phyloP scores from a whole-genome alignment of 37 sponge, comb jelly and placozoan species.

The Halichondria panicea region DNA sequence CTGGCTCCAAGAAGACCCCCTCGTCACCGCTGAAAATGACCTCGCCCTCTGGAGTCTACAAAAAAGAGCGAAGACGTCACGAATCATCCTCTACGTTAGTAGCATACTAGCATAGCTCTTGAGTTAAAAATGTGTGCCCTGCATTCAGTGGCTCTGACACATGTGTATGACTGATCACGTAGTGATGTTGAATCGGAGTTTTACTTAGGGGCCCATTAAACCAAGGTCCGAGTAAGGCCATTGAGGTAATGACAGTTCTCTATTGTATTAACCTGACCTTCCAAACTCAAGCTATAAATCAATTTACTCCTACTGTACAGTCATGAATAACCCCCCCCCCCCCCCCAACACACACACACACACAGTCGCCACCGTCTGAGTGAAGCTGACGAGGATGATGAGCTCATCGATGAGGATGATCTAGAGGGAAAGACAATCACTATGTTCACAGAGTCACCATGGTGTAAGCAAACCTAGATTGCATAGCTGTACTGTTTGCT shows the following conservation, averaged over 20 bases:
- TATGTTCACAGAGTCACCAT: conserved; percentile 75
- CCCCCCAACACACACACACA: too few species aligned
- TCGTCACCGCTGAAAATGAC: conserved; percentile 89
- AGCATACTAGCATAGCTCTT: neutral
- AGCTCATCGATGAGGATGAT: conserved; percentile 51
- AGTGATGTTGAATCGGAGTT: too few species aligned
- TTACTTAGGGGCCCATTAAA: too few species aligned
- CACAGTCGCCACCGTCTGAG: conserved; percentile 89
- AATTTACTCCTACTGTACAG: too few species aligned
- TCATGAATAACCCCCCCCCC: too few species aligned
- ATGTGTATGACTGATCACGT: too few species aligned
- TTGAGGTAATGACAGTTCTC: too few species aligned
- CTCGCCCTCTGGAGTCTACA: conserved; percentile 3
- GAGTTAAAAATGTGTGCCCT: neutral
- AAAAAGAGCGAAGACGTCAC: conserved; percentile 53
- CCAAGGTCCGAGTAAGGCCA: too few species aligned
- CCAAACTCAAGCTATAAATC: too few species aligned
- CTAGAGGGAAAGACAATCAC: conserved; percentile 54
- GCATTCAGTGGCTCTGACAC: too few species aligned
- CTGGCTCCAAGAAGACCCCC: conserved; percentile 70
- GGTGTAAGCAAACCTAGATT: conserved; percentile 81
- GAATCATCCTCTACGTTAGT: conserved; percentile 72
- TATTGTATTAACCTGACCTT: too few species aligned
- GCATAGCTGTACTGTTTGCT: neutral
- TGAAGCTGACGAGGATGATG: conserved; percentile 97